A percentile compares a stretch with the other conserved stretches of the same genome.
phyloP scores from a whole-genome alignment of 2,888 invertebrate genomes.

The Lasioglossum pauxillum region DNA sequence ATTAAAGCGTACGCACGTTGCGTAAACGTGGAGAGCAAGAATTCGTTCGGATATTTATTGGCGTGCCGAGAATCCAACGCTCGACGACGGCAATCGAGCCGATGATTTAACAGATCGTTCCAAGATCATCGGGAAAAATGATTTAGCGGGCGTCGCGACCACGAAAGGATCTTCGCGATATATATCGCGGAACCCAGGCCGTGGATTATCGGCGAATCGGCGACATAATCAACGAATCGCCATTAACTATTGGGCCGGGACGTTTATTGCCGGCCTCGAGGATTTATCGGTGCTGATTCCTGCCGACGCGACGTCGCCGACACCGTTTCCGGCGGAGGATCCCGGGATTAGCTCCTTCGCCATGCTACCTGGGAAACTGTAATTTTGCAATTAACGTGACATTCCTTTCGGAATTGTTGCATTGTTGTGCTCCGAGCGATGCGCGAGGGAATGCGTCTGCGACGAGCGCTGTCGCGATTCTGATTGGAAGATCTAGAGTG shows the following conservation, averaged over 20 bases:
- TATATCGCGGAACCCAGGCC: conserved; percentile 20
- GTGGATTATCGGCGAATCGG: conserved; percentile 66
- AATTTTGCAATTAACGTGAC: neutral
- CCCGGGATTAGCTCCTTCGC: neutral
- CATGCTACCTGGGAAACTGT: neutral
- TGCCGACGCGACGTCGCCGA: conserved; percentile 56
- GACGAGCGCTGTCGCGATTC: neutral
- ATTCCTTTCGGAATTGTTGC: conserved; percentile 1
- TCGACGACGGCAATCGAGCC: conserved; percentile 53
- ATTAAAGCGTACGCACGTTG: conserved; percentile 60
- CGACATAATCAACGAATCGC: conserved; percentile 64
- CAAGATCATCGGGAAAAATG: conserved; percentile 26
- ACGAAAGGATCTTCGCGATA: conserved; percentile 28
- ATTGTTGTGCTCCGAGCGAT: neutral
- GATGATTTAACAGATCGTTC: conserved; percentile 62
- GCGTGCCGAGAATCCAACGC: conserved; percentile 32
- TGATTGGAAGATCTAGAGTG: neutral
- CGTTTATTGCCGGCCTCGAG: conserved; percentile 63
- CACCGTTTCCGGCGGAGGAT: conserved; percentile 46
- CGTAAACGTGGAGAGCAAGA: conserved; percentile 49
- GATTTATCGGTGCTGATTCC: conserved; percentile 65
- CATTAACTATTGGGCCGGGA: conserved; percentile 61
- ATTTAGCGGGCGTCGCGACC: neutral
- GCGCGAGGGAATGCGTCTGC: neutral
- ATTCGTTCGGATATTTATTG: conserved; percentile 66